These are phyloP conservation scores for Neoscelio sp. DNA, from an alignment of 2,888 invertebrate genomes.

Conservation along the genomic window DNA sequence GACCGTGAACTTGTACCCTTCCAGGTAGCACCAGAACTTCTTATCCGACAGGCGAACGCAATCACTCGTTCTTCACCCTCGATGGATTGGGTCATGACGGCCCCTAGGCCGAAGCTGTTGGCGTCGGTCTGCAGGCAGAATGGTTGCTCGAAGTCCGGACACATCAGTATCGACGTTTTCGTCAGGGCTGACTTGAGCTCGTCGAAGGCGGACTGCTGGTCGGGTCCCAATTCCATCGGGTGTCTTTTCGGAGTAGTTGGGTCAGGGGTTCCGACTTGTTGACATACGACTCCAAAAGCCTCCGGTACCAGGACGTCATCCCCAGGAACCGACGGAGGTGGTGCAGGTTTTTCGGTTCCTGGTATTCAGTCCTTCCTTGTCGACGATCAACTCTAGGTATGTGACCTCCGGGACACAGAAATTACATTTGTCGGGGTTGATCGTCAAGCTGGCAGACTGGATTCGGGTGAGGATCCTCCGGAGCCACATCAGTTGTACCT, in stretches of 20 bases:
- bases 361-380: slow-evolving; percentile 25
- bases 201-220: background rate
- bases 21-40: background rate
- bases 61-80: slow-evolving; percentile 64
- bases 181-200: background rate
- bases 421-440: slow-evolving; percentile 49
- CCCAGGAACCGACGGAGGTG: slow-evolving; percentile 72
- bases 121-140: background rate
- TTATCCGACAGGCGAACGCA: slow-evolving; percentile 66
- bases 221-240: background rate
- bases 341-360: slow-evolving; percentile 10
- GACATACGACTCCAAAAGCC: background rate
- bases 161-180: background rate
- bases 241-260: background rate
- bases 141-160: background rate
- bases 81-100: slow-evolving; percentile 65
- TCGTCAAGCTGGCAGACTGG: too few species aligned
- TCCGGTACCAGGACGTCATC: background rate
- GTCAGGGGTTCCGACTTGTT: background rate
- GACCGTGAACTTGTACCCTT: too few species aligned
- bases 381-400: slow-evolving; percentile 47
- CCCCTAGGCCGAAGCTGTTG: slow-evolving; percentile 43
- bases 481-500: slow-evolving; percentile 48
- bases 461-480: slow-evolving; percentile 17
- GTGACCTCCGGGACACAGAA: slow-evolving; percentile 49